These are phyloP conservation scores for Morpho achilles DNA, from an alignment of 2,888 invertebrate species.

Conservation along the genomic window DNA sequence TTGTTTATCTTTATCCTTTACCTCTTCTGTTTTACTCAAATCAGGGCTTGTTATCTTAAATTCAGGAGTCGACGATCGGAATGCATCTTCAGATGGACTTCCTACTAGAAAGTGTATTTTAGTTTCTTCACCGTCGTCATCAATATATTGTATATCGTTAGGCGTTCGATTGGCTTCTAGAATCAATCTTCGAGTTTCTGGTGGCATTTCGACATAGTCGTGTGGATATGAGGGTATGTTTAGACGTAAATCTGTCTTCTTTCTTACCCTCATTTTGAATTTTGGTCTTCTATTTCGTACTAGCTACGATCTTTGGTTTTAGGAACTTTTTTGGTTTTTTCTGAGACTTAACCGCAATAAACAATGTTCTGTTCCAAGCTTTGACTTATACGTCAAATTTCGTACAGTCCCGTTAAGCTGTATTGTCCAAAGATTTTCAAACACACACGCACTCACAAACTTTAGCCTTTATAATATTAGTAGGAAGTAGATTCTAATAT, in stretches of 20 bases:
- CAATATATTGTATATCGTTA: slow-evolving; percentile 41
- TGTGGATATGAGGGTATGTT: slow-evolving; percentile 57
- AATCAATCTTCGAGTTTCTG: slow-evolving; percentile 44
- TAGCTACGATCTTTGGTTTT: too few relatives aligned
- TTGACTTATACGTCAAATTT: too few relatives aligned
- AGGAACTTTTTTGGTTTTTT: too few relatives aligned
- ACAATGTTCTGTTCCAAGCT: too few relatives aligned
- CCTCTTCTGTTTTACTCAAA: slow-evolving; percentile 28
- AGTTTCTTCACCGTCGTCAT: slow-evolving; percentile 33
- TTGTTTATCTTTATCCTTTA: slow-evolving; percentile 13
- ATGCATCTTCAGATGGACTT: slow-evolving; percentile 25
- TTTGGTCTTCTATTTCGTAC: background rate
- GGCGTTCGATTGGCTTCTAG: slow-evolving; percentile 38
- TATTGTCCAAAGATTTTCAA: too few relatives aligned
- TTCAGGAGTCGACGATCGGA: slow-evolving; percentile 55
- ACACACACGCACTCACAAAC: too few relatives aligned
- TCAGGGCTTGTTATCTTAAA: slow-evolving; percentile 41
- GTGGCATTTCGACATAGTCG: slow-evolving; percentile 68
- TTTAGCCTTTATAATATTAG: too few relatives aligned
- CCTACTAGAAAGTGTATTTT: slow-evolving; percentile 25
- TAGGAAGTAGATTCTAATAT: too few relatives aligned
- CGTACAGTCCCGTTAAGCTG: too few relatives aligned
- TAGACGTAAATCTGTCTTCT: slow-evolving; percentile 60
- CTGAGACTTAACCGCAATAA: too few relatives aligned
- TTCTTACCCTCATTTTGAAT: slow-evolving; percentile 48